Evolutionary conservation across 2,888 invertebrate genomes (phyloP), one percentile per base, ranked within the genome.

Genomic region (Cantharis rustica): DNA sequence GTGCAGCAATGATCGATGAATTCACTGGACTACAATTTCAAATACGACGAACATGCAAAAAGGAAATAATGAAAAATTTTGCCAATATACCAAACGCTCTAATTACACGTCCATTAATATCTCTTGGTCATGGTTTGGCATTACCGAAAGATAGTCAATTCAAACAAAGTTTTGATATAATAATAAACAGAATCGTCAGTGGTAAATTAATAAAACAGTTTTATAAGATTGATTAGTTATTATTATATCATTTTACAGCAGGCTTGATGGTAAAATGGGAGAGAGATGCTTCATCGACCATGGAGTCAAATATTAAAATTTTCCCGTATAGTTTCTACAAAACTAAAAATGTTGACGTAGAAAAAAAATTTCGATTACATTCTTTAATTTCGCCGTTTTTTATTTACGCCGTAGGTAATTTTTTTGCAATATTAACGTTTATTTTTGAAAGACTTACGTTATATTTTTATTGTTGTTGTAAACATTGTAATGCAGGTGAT

Each of bases 1-100:
- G n/a, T n/a, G 71, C 69, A 10, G 76, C 78, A 1, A 71, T 78
- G 68, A 68, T 79, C n/a, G 79, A 78, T 61, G 79, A 79, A 71
- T 31, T 68, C 11, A 74, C 78, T 13, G 75, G 76, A 15, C 61
- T 79, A 15, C 79, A 78, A 64, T 79, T 72, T 16, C 75, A 78
- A 72, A 66, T 76, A 9, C 47, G 78, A 15, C 31, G 27, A 11
- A 63, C 11, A 1, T 79, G 79, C 62, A 3, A 9, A 10, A 16
- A 70, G 3, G 31, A 16, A 16, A 17, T 74, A 15, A 13, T 13
- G 5, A 61, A 74, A 16, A 17, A 66, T 16, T 11, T 66, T 13
- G 23, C 16, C 3, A 10, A 26, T 15, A 20, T 74, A 17, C 13
- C 15, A 17, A 62, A 62, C 5, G 27, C 62, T 7, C 26, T 61